Percentiles rank a stretch among this genome's conserved stretches.
These are phyloP conservation scores for Pammene aurita DNA, from an alignment of 2,888 invertebrate genomes.

Conservation along the genomic window DNA sequence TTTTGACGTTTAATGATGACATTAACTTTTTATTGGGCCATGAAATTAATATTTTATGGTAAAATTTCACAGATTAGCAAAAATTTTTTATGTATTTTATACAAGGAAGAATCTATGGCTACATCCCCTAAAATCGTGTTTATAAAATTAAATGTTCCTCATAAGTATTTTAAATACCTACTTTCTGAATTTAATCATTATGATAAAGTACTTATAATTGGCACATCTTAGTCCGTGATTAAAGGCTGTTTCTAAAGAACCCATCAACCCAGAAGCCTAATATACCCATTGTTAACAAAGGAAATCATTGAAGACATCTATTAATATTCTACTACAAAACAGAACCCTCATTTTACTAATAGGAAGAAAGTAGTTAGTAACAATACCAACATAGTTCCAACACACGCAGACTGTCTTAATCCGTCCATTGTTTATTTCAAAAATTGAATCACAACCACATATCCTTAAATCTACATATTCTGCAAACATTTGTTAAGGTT, in stretches of 20 bases:
- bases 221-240: no score
- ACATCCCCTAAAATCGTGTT: no score
- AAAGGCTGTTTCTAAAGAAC: no score
- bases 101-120: background rate
- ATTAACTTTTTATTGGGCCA: slow-evolving; percentile 59
- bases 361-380: slow-evolving; percentile 4
- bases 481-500: slow-evolving; percentile 11
- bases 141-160: no score
- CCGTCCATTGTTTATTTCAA: slow-evolving; percentile 34
- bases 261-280: background rate
- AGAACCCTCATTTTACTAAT: slow-evolving; percentile 18
- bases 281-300: slow-evolving; percentile 4
- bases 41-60: slow-evolving; percentile 34
- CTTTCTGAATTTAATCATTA: no score
- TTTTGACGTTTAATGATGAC: slow-evolving; percentile 70
- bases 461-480: slow-evolving; percentile 28
- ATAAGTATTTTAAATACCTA: no score
- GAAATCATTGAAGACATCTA: slow-evolving; percentile 10
- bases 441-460: slow-evolving; percentile 35
- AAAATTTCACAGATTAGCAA: slow-evolving; percentile 28
- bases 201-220: no score
- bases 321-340: slow-evolving; percentile 8
- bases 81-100: background rate
- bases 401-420: slow-evolving; percentile 27
- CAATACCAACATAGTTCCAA: slow-evolving; percentile 23